Base-by-base conservation (phyloP, 2,888 invertebrate genomes). In the Rotaria magnacalcarata region DNA sequence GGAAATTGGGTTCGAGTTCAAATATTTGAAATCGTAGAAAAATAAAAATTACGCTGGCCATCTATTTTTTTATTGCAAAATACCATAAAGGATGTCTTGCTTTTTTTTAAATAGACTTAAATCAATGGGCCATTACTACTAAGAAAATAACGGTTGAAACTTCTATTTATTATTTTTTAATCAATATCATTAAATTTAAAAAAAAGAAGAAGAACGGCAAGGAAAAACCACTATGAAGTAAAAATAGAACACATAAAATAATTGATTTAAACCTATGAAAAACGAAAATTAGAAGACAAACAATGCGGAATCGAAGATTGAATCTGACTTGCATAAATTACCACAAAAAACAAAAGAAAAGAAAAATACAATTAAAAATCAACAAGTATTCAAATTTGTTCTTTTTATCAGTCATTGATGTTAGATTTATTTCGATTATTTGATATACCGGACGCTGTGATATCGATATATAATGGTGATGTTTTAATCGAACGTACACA, bases 401-500 rank as follows among this genome's bases (percentile, higher is more conserved):
- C n/a, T n/a, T 52, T 19, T 67, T 34, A 67, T 67, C 34, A 67
- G 19, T 19, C 34, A 67, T 41, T 67, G 19, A 34, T 67, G 16
- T 34, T 27, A 34, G 67, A 19, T 34, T 67, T 34, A 67, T 27
- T 80, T 41, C n/a, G 47, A 47, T 41, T 47, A 47, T 80, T 80
- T 4, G 80, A 80, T 80, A 47, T 80, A 4, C 24, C 10, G 2
- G 41, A 7, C 6, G 47, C 19, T 10, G 80, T 2, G n/a, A 24
- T 47, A 47, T 80, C 80, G 24, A 41, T 19, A 80, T 34, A 80
- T 47, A 41, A 47, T n/a, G 80, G 80, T 41, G 80, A 80, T 11
- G n/a, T 47, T 80, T 80, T 80, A 0, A 80, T 80, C 47, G 80
- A 21, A n/a, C n/a, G 43, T 80, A 41, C n/a, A 80, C 80, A 80